Evolutionary conservation across 2,888 invertebrate genomes (phyloP).

Genomic region (Sabatieria punctata): DNA sequence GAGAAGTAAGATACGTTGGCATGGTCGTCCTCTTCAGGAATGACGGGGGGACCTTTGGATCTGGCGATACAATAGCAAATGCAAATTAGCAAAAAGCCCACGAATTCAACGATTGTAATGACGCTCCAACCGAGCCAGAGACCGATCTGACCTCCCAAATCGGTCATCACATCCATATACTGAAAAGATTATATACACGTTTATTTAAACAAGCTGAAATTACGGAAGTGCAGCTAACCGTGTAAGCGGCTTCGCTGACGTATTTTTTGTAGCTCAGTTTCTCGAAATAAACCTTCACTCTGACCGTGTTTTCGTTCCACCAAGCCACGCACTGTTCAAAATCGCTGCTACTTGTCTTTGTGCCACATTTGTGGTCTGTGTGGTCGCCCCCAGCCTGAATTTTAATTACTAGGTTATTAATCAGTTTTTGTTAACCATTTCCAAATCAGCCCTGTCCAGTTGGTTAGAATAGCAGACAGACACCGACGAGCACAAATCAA

Average conservation of each 20-base stretch:
- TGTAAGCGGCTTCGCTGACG: not conserved
- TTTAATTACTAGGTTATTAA: too few relatives aligned
- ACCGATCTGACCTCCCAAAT: not conserved
- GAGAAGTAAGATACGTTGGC: too few relatives aligned
- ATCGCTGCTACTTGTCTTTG: too few relatives aligned
- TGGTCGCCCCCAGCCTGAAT: too few relatives aligned
- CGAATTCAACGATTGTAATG: slow-evolving; percentile 1
- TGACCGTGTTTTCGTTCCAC: not conserved
- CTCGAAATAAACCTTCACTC: not conserved
- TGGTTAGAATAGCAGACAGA: too few relatives aligned
- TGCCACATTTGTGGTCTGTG: too few relatives aligned
- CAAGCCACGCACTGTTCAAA: too few relatives aligned
- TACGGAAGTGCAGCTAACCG: not conserved
- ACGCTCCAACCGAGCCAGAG: not conserved
- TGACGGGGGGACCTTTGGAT: not conserved
- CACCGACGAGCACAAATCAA: too few relatives aligned
- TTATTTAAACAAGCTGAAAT: not conserved
- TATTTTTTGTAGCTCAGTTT: not conserved
- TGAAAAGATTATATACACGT: not conserved
- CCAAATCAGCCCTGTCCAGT: too few relatives aligned
- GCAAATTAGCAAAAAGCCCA: too few relatives aligned
- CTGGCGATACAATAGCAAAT: too few relatives aligned
- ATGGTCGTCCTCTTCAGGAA: not conserved
- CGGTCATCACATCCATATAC: not conserved
- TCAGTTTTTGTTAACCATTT: too few relatives aligned